phyloP scores from a whole-genome alignment of 2,797 vertebrate genomes.

The Mormyrops attenuatus region DNA sequence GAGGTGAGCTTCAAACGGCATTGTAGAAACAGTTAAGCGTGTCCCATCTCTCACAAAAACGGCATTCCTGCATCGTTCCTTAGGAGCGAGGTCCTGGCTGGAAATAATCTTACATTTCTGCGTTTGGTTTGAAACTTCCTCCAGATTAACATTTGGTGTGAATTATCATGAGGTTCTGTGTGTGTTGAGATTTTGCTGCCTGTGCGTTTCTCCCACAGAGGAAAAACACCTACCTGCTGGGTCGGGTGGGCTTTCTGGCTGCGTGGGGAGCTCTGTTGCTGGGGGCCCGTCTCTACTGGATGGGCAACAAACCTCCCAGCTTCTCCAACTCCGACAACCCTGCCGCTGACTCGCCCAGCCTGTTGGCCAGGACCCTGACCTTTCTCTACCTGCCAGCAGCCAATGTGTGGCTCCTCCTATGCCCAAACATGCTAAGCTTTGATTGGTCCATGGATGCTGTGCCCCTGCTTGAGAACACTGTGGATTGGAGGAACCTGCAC shows the following conservation, averaged over 20 bases:
- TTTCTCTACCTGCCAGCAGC: conserved; percentile 86
- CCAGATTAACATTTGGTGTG: neutral
- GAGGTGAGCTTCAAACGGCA: neutral
- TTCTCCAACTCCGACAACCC: conserved; percentile 99
- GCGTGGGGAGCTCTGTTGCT: conserved; percentile 80
- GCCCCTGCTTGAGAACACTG: conserved; percentile 77
- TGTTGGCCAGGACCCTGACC: conserved; percentile 77
- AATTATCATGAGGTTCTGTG: neutral
- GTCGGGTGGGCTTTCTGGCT: conserved; percentile 78
- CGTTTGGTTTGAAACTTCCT: neutral
- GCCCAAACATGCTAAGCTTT: conserved; percentile 91
- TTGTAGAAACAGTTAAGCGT: neutral
- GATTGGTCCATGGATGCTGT: conserved; percentile 99
- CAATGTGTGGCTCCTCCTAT: conserved; percentile 91
- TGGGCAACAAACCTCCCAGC: conserved; percentile 97
- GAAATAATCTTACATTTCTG: neutral
- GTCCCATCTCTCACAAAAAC: neutral
- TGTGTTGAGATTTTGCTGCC: neutral
- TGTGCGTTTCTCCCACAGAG: conserved; percentile 61
- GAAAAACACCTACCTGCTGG: conserved; percentile 76
- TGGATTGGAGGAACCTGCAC: conserved; percentile 83
- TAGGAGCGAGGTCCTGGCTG: neutral
- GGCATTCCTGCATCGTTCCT: neutral
- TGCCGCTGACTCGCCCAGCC: conserved; percentile 81
- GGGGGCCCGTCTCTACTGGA: conserved; percentile 90